A percentile compares a stretch with the other conserved stretches of the same genome.
Evolutionary conservation across 2,113 vertebrate genomes (phyloP).

Genomic region (Scolopax mira): DNA sequence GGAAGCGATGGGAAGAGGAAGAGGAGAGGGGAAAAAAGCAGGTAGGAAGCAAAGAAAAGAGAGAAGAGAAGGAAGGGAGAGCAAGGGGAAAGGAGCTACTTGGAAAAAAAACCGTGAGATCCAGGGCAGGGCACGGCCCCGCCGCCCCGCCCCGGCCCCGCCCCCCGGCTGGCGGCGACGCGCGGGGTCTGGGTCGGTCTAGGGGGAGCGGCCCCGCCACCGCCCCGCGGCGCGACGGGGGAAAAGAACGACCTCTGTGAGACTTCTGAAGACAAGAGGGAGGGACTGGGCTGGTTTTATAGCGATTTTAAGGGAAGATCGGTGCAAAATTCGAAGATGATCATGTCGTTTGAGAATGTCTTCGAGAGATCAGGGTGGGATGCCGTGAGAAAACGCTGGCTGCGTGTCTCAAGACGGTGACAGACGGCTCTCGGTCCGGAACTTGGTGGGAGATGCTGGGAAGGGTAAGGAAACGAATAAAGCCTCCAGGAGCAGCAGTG

Average conservation of each 20-base stretch:
- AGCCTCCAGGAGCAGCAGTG: background rate
- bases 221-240: background rate
- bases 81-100: too few species aligned
- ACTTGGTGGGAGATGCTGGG: background rate
- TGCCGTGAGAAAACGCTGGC: background rate
- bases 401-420: background rate
- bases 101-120: background rate
- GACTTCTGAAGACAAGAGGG: background rate
- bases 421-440: background rate
- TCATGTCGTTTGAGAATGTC: background rate
- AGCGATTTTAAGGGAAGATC: background rate
- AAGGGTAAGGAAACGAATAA: background rate
- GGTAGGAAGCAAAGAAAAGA: background rate
- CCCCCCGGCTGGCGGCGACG: too few species aligned
- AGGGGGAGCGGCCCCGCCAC: too few species aligned
- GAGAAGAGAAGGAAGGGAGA: background rate
- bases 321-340: background rate
- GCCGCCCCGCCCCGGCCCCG: background rate
- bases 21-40: background rate
- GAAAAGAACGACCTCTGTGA: background rate
- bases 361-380: background rate
- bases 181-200: background rate
- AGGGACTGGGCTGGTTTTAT: background rate
- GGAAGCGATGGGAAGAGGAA: background rate
- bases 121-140: background rate